phyloP scores from a whole-genome alignment of 2,113 vertebrate genomes.

The Microcebus lehilahytsara region DNA sequence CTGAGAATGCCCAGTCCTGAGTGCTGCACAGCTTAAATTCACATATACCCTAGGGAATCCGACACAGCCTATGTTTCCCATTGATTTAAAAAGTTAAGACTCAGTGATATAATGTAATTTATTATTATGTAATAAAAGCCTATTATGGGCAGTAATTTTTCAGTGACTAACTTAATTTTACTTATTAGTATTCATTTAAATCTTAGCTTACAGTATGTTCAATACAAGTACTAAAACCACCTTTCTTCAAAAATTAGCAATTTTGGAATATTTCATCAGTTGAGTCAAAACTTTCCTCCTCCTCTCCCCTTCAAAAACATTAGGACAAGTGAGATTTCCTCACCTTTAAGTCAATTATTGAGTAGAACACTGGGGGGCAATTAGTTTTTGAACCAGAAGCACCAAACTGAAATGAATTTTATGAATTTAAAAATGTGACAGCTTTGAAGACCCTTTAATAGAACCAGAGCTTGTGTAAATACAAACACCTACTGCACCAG shows the following conservation, averaged over 20 bases:
- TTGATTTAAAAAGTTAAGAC: slow-evolving; percentile 59
- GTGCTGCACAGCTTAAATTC: background rate
- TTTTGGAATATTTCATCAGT: background rate
- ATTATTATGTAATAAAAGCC: slow-evolving; percentile 65
- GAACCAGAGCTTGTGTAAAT: background rate
- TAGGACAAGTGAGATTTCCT: slow-evolving; percentile 4
- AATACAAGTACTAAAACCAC: background rate
- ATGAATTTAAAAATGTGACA: slow-evolving; percentile 26
- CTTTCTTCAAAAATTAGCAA: background rate
- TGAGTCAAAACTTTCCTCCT: background rate
- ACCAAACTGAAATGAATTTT: slow-evolving; percentile 27
- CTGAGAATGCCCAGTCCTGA: background rate
- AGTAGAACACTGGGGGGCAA: background rate
- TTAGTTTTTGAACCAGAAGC: slow-evolving; percentile 36
- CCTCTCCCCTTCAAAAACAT: background rate
- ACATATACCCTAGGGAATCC: slow-evolving; percentile 39
- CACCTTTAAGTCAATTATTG: background rate
- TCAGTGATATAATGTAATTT: slow-evolving; percentile 53
- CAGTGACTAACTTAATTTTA: slow-evolving; percentile 63
- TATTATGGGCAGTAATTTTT: slow-evolving; percentile 64
- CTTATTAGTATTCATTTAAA: slow-evolving; percentile 59
- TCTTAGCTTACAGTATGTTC: slow-evolving; percentile 25
- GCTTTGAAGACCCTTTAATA: background rate
- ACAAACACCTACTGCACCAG: background rate
- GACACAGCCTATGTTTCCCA: slow-evolving; percentile 46